phyloP scores from a whole-genome alignment of 2,797 vertebrate genomes.

The Semotilus atromaculatus region DNA sequence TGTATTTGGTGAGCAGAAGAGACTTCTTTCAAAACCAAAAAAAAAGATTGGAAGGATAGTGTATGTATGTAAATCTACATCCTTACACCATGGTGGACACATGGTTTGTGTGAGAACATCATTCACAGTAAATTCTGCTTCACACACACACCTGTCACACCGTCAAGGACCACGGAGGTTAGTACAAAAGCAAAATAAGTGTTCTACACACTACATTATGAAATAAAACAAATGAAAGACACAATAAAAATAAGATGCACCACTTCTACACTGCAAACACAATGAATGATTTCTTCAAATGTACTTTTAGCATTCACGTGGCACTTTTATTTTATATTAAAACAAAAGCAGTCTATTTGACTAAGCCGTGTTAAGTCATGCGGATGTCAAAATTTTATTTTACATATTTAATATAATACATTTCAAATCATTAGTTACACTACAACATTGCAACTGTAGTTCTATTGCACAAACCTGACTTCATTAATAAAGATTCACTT shows the following conservation, averaged over 20 bases:
- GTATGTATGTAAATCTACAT: conserved; percentile 2
- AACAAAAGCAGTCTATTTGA: conserved; percentile 75
- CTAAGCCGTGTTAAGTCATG: conserved; percentile 87
- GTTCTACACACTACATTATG: conserved; percentile 56
- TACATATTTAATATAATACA: conserved; percentile 99
- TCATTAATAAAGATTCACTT: conserved; percentile 87
- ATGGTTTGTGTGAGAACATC: conserved; percentile 59
- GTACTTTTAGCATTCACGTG: neutral
- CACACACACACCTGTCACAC: conserved; percentile 59
- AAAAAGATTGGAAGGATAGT: neutral
- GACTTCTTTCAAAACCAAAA: neutral
- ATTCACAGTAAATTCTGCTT: conserved; percentile 45
- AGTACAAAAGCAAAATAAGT: conserved; percentile 63
- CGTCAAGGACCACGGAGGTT: conserved; percentile 60
- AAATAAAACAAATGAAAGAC: conserved; percentile 51
- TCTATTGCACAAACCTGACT: conserved; percentile 98
- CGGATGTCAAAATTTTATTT: conserved; percentile 96
- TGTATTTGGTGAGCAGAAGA: no score
- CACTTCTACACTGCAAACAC: conserved; percentile 51
- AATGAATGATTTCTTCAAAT: neutral
- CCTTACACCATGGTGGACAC: conserved; percentile 64
- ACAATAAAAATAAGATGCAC: conserved; percentile 49
- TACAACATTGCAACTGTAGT: conserved; percentile 90
- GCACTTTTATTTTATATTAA: neutral
- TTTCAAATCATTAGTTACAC: conserved; percentile 93